Evolutionary conservation across 92 coral and sea anemone species (phyloP).

Genomic region (Epizoanthus stellaris): DNA sequence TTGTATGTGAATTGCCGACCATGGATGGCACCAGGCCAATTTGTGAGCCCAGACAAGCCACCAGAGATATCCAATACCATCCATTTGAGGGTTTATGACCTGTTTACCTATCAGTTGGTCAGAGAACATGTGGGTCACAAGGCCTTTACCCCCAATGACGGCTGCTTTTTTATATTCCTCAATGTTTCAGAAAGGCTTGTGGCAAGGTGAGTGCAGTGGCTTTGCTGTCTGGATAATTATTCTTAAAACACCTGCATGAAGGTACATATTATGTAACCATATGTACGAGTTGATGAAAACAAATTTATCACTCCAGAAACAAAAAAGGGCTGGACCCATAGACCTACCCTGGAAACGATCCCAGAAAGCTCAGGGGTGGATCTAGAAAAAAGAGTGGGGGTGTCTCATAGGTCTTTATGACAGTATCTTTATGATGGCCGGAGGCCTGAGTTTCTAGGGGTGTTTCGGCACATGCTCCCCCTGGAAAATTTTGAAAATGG

Average conservation of each 20-base stretch:
- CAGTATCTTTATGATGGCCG: too few relatives aligned
- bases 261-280: background rate
- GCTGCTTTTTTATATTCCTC: conserved; percentile 85
- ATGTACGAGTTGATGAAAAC: too few relatives aligned
- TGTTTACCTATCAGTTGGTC: conserved; percentile 66
- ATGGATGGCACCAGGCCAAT: conserved; percentile 54
- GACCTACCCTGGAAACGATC: too few relatives aligned
- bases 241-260: too few relatives aligned
- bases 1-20: conserved; percentile 89
- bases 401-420: too few relatives aligned
- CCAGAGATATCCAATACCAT: conserved; percentile 77
- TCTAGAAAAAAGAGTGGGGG: too few relatives aligned
- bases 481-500: too few relatives aligned
- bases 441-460: too few relatives aligned
- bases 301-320: background rate
- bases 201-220: conserved; percentile 69
- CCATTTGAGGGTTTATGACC: conserved; percentile 72
- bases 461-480: too few relatives aligned
- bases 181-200: conserved; percentile 76
- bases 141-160: conserved; percentile 85
- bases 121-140: conserved; percentile 76
- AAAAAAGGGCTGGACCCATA: too few relatives aligned
- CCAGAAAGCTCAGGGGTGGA: too few relatives aligned
- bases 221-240: background rate
- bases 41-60: conserved; percentile 40